Base-by-base conservation (phyloP, 2,888 invertebrate genomes). In the Bombyx huttoni region DNA sequence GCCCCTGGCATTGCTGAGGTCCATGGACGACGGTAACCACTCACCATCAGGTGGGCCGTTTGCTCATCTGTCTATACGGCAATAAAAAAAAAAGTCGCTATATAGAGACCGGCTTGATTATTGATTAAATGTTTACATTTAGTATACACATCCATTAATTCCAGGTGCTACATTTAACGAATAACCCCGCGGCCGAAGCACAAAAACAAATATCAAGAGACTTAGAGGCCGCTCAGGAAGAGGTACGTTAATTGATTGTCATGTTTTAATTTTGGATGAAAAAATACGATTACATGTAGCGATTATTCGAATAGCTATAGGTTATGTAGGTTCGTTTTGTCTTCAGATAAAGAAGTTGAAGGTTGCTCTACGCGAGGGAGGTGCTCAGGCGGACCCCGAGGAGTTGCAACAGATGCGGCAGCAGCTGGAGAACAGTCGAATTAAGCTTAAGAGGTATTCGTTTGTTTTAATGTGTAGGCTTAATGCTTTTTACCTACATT, bases 181-280 rank as follows among this genome's bases (percentile, higher is more conserved):
- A 93, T 60, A 96, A 96, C 79, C 96, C 96, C 0, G 90, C 94
- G 0, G 87, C 92, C 0, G 89, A 91, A 57, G 93, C 93, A 0
- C 90, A 93, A 51, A 90, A 91, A 55, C 89, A 92, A 67, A 88
- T 92, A 10, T 91, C 92, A 53, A 87, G 90, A 45, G 91, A 94
- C 58, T 78, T 94, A 34, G 92, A 93, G 62, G 90, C 92, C 51
- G 87, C 95, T 3, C 91, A 94, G 59, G 91, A 92, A 53, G 94
- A 94, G 89, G 92, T 87, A 62, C 60, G 14, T 24, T 9, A 24
- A 24, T 24, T 5, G 24, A 24, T 24, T 24, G 2, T 24, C 24
- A 24, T 5, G 24, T 24, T 24, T 24, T 24, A 2, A 24, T 24
- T 24, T 24, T 24, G 5, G 3, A 24, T 24, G 5, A 5, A 24